Evolutionary conservation across 1,140 invertebrate species (phyloP), one percentile per base, ranked within the genome.

Genomic region (Euglossa dilemma): DNA sequence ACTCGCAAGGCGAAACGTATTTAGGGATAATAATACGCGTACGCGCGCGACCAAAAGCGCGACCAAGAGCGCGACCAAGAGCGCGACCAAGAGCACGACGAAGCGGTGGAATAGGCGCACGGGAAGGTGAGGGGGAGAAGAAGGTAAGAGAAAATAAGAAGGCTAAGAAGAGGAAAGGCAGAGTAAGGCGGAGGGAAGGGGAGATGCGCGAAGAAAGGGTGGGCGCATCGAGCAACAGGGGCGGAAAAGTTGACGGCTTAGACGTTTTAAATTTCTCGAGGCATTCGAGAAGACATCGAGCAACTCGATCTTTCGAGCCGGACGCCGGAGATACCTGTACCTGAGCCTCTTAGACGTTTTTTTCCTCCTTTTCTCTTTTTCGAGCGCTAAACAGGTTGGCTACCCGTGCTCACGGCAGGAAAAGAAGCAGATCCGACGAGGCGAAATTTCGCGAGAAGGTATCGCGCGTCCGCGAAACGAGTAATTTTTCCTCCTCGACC

Each of bases 261-360:
- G 88, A 89, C 91, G 93, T 92, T 92, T 94, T 91, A 91, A 92
- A 91, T 94, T 94, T 92, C 93, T 89, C 74, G 75, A 84, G 92
- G 91, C 87, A 94, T 93, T 91, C 87, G 93, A 94, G 93, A 93
- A 91, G 93, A 88, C 91, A 90, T 82, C 84, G 80, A 81, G 93
- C 85, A 94, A 94, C 90, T 92, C 90, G 93, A 94, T 94, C 91
- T 91, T 85, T 89, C 91, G 91, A 94, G 93, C 93, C 93, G 94
- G 94, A 94, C 93, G 91, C 90, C 82, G 80, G 82, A 89, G 90
- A 93, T 92, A 93, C 90, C 90, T 91, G 90, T 91, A 91, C 91
- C 92, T 93, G 92, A 94, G 93, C 93, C 90, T 92, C 93, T 94
- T 94, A 94, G 79, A 85, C 73, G 76, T 86, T 86, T 87, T 85